phyloP scores from a whole-genome alignment of 2,888 invertebrate genomes.

The Noctua pronuba region DNA sequence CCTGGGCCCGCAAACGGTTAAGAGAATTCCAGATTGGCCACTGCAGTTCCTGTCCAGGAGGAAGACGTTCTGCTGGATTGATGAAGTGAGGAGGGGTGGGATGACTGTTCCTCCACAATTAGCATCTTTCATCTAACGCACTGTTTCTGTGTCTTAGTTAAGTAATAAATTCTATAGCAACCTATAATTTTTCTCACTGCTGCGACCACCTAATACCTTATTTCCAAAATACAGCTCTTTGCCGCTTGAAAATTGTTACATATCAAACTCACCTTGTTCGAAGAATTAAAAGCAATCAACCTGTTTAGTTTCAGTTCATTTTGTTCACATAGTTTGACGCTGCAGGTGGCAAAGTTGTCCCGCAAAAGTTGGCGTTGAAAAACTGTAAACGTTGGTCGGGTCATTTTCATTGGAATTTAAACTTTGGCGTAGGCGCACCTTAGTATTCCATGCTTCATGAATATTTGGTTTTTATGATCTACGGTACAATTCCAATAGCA shows the following conservation, averaged over 20 bases:
- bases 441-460: constrained; percentile 12
- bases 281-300: constrained; percentile 19
- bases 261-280: constrained; percentile 1
- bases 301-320: constrained; percentile 29
- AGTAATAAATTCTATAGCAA: not conserved
- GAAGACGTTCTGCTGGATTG: too few relatives aligned
- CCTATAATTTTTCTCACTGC: not conserved
- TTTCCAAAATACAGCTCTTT: not conserved
- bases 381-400: constrained; percentile 12
- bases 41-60: too few relatives aligned
- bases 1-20: too few relatives aligned
- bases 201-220: not conserved
- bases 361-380: constrained; percentile 35
- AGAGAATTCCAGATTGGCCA: too few relatives aligned
- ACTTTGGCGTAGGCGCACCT: constrained; percentile 20
- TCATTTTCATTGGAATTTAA: constrained; percentile 36
- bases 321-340: constrained; percentile 41
- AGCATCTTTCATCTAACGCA: too few relatives aligned
- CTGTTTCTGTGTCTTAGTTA: too few relatives aligned
- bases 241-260: not conserved
- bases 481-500: not conserved
- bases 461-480: constrained; percentile 15
- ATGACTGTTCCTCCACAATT: too few relatives aligned
- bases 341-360: constrained; percentile 40
- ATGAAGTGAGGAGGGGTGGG: too few relatives aligned